Evolutionary conservation across 1,140 invertebrate genomes (phyloP), one percentile per base, ranked within the genome.

Genomic region (Monochamus saltuarius): DNA sequence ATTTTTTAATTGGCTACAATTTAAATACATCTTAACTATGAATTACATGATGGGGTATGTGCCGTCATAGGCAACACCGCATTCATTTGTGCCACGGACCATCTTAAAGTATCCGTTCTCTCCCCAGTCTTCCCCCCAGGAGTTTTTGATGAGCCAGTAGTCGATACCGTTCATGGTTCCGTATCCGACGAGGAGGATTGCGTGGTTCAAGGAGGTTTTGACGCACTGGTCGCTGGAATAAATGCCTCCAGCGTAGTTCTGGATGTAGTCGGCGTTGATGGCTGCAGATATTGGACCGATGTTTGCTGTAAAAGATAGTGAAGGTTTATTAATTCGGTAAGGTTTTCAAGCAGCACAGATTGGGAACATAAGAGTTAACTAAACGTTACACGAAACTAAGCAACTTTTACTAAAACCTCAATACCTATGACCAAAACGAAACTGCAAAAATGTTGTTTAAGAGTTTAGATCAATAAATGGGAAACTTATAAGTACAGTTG

Each of bases 261-360:
- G 34, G 14, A 69, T 35, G 14, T 50, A 37, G 13, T 38, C 29
- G 53, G 96, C 95, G 82, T 98, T 94, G 73, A 99, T 98, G 56
- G 92, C 95, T 51, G 92, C 83, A 7, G 89, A 84, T 10, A 91
- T 72, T 4, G 96, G 95, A 16, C 96, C 58, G 9, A 43, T 2
- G 17, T 16, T 16, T 16, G 17, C 13, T 29, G 22, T 7, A 43
- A 10, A 43, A 11, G 17, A 8, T 2, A 2, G 13, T 43, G 7
- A 9, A 16, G 9, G 2, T 11, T 43, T 14, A 1, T 43, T 2
- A 8, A 13, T 17, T 43, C 13, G 13, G 13, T 13, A 16, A 8
- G 10, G 10, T 16, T 7, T 14, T 40, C 14, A 6, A 4, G 14
- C n/a, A n/a, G 39, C n/a, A 14, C 39, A 6, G n/a, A n/a, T 8